These are phyloP conservation scores for Sebastolobus alascanus DNA, from an alignment of 2,797 vertebrate genomes.

Conservation along the genomic window DNA sequence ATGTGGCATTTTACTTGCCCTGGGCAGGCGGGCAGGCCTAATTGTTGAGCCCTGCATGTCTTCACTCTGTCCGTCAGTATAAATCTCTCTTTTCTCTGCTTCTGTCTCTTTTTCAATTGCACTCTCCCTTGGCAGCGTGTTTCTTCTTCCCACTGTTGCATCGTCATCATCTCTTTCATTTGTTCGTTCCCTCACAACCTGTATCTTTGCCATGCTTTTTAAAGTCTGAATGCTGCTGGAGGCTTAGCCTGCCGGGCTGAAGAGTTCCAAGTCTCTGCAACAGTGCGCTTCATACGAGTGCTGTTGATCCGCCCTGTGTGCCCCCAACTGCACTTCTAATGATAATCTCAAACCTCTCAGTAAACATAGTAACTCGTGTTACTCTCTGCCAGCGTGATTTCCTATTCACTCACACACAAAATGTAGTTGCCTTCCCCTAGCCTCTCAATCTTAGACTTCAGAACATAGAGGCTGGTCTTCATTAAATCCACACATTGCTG, in stretches of 20 bases:
- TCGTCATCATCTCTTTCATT: constrained; percentile 25
- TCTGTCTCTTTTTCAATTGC: background rate
- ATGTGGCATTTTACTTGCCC: background rate
- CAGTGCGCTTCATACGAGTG: constrained; percentile 19
- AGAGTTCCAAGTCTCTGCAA: constrained; percentile 34
- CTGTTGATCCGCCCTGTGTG: constrained; percentile 43
- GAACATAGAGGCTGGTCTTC: constrained; percentile 1
- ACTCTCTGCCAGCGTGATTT: constrained; percentile 30
- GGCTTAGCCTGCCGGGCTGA: constrained; percentile 41
- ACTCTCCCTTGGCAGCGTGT: background rate
- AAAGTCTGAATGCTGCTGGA: constrained; percentile 34
- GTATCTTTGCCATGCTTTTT: constrained; percentile 21
- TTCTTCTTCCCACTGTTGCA: constrained; percentile 9
- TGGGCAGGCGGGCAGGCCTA: no score
- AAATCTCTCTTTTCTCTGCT: constrained; percentile 4
- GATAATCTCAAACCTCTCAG: constrained; percentile 36
- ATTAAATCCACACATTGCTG: constrained; percentile 3
- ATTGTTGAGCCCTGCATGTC: no score
- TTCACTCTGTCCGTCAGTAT: background rate
- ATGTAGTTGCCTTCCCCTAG: background rate
- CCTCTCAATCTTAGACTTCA: constrained; percentile 7
- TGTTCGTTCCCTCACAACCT: constrained; percentile 8
- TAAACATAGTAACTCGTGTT: constrained; percentile 44
- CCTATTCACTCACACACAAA: constrained; percentile 15
- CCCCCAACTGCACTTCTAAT: constrained; percentile 44